phyloP scores from a whole-genome alignment of 1,140 invertebrate species.

The Aporrectodea caliginosa region DNA sequence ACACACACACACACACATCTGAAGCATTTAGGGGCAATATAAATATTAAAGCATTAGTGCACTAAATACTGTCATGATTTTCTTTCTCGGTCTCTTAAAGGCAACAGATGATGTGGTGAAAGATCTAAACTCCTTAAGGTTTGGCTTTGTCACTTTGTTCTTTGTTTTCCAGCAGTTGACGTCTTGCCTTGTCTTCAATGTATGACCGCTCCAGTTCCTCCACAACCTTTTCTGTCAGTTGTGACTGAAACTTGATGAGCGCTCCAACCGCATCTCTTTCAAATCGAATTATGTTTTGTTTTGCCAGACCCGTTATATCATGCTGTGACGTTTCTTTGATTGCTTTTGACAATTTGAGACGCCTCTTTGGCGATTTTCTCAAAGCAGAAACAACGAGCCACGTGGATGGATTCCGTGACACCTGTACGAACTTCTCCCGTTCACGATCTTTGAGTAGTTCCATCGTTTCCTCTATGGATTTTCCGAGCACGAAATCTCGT shows the following conservation, averaged over 20 bases:
- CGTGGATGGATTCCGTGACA: slow-evolving; percentile 12
- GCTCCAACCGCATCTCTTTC: not conserved
- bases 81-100: no score
- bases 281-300: slow-evolving; percentile 18
- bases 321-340: slow-evolving; percentile 22
- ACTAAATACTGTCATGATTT: no score
- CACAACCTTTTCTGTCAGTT: not conserved
- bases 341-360: slow-evolving; percentile 13
- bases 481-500: slow-evolving; percentile 12
- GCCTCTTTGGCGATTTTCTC: slow-evolving; percentile 11
- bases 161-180: not conserved
- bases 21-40: no score
- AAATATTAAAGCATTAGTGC: no score
- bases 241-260: not conserved
- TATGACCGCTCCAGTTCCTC: not conserved
- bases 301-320: slow-evolving; percentile 14
- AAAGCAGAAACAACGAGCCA: slow-evolving; percentile 16
- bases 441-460: slow-evolving; percentile 20
- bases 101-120: no score
- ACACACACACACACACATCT: no score
- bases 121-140: no score
- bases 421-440: slow-evolving; percentile 30
- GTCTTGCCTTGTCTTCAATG: not conserved
- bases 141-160: no score
- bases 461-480: slow-evolving; percentile 1